These are phyloP conservation scores for Trypoxylus dichotomus DNA, from an alignment of 1,140 invertebrate genomes.

Conservation along the genomic window DNA sequence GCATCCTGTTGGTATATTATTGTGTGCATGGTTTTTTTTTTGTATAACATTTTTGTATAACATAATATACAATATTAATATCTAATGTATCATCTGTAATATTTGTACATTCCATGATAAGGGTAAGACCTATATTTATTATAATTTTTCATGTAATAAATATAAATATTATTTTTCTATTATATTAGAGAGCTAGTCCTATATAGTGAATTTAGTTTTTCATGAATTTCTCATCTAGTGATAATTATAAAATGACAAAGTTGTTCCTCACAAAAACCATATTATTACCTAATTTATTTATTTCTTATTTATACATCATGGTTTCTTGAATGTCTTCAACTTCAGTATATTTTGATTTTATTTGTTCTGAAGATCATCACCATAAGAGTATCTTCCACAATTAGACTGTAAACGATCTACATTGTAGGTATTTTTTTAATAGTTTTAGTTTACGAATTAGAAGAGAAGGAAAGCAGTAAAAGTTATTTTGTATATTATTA, in stretches of 20 bases:
- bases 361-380: background rate
- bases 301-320: conserved; percentile 12
- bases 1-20: background rate
- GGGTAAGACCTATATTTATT: conserved; percentile 32
- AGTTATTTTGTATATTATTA: conserved; percentile 27
- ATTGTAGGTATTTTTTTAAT: background rate
- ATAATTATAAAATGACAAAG: conserved; percentile 26
- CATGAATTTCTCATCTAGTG: conserved; percentile 24
- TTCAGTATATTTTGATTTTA: background rate
- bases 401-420: background rate
- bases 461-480: background rate
- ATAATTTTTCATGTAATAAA: conserved; percentile 29
- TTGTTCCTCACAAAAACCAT: conserved; percentile 24
- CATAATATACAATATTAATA: conserved; percentile 10
- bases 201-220: conserved; percentile 29
- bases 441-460: conserved; percentile 2
- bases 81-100: conserved; percentile 31
- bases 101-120: conserved; percentile 32
- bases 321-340: background rate
- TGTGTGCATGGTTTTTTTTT: background rate
- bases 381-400: conserved; percentile 7
- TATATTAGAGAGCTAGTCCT: conserved; percentile 28
- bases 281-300: conserved; percentile 20
- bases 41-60: background rate
- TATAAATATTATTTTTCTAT: conserved; percentile 32